Evolutionary conservation across 2,113 vertebrate species (phyloP), one percentile per base, ranked within the genome.

Genomic region (Dasypus novemcinctus): DNA sequence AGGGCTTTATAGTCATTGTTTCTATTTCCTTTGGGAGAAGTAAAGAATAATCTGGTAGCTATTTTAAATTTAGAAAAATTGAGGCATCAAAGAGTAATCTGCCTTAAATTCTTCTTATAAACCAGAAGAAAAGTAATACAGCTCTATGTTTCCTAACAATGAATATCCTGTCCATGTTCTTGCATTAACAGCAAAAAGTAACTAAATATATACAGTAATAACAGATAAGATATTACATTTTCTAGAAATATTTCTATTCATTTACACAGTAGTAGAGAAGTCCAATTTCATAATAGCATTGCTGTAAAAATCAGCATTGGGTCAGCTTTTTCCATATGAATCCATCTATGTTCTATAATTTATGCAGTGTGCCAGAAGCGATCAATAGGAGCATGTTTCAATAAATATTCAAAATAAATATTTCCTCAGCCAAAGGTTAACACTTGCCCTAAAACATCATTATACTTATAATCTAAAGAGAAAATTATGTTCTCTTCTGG

Each of bases 351-450:
- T 57, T 91, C 11, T 61, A 7, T 38, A 83, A 38, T 85, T 95
- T 57, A 91, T 76, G 54, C 23, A 94, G n/a, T 21, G 29, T 75
- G n/a, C 61, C 49, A 72, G 75, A 95, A 94, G 81, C 43, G 87
- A 91, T 95, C 49, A 68, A 87, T 10, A 81, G 41, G 27, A 82
- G 13, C 31, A 33, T 92, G 54, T 61, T 94, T 96, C 69, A 91
- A 23, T 72, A 83, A 52, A 84, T 46, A 91, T 33, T 17, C 52
- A 90, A 93, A 94, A 54, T 84, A 95, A 95, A 92, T 90, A 69
- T 74, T 96, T 93, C 90, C 83, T 89, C 85, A 59, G 79, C 33
- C 91, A 93, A 97, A 94, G 90, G 82, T 96, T 96, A 97, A 81
- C 57, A 87, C 11, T 95, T 94, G 81, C 88, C 43, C 72, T 94